These are phyloP conservation scores for Syngnathoides biaculeatus DNA, from an alignment of 2,113 vertebrate genomes.

Conservation along the genomic window DNA sequence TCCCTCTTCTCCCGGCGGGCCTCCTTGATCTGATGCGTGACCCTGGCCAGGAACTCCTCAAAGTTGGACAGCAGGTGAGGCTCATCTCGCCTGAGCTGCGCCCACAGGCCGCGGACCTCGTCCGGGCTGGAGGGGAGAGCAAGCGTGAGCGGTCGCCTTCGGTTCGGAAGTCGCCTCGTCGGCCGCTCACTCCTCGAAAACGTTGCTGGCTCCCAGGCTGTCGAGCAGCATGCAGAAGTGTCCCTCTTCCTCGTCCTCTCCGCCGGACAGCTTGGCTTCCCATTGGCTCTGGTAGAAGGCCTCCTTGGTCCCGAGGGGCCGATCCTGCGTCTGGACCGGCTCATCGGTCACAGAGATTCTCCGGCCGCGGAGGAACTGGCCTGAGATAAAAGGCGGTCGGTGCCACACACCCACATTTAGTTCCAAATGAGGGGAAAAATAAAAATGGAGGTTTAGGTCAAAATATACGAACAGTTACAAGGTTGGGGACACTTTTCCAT, in stretches of 20 bases:
- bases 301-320: conserved; percentile 58
- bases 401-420: neutral
- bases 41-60: conserved; percentile 83
- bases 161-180: too few relatives aligned
- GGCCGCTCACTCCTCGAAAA: conserved; percentile 86
- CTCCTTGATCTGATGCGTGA: conserved; percentile 85
- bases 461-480: too few relatives aligned
- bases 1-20: conserved; percentile 84
- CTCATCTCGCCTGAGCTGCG: conserved; percentile 80
- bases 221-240: conserved; percentile 86
- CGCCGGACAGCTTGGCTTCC: conserved; percentile 51
- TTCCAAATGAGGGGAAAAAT: neutral
- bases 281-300: conserved; percentile 69
- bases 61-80: conserved; percentile 84
- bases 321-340: conserved; percentile 14
- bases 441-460: too few relatives aligned
- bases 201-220: conserved; percentile 78
- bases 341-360: conserved; percentile 65
- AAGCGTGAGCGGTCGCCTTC: neutral
- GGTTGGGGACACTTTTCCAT: too few relatives aligned
- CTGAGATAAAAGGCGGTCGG: conserved; percentile 56
- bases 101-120: conserved; percentile 83
- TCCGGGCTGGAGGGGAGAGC: conserved; percentile 68
- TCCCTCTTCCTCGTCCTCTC: conserved; percentile 77
- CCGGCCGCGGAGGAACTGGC: conserved; percentile 79